Percentiles rank a stretch among this genome's conserved stretches.
Evolutionary conservation across 2,113 vertebrate genomes (phyloP).

Genomic region (Cettia cetti): DNA sequence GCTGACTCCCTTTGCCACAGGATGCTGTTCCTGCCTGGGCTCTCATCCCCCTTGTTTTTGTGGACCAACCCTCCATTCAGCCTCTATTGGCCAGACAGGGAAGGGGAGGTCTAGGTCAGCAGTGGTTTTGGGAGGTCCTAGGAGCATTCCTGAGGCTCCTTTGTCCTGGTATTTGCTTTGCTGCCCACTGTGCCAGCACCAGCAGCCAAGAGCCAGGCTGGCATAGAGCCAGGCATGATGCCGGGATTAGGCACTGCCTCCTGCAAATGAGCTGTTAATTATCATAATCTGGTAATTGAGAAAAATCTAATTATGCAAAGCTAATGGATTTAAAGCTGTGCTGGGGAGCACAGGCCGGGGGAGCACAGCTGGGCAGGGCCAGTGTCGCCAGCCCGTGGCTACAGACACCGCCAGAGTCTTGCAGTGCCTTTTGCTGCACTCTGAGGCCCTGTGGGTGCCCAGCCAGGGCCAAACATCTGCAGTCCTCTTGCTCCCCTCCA

Average conservation of each 20-base stretch:
- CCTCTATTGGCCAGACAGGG: too few relatives aligned
- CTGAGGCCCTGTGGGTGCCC: accelerated
- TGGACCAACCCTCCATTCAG: accelerated
- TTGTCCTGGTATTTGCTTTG: neutral
- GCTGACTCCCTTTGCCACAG: neutral
- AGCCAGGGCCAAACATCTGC: accelerated
- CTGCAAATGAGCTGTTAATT: constrained; percentile 83
- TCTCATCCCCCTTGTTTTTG: neutral
- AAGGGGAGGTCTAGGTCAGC: neutral
- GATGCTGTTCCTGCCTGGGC: neutral
- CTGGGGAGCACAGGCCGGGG: constrained; percentile 47
- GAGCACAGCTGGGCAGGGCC: constrained; percentile 12
- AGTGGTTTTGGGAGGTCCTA: neutral
- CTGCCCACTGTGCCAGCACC: neutral
- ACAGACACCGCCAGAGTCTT: accelerated
- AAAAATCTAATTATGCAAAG: constrained; percentile 84
- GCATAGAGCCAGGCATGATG: neutral
- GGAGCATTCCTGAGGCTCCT: neutral
- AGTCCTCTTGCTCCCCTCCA: neutral
- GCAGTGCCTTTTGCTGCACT: neutral
- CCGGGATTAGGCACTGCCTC: constrained; percentile 67
- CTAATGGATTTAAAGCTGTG: constrained; percentile 76
- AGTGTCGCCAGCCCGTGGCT: accelerated
- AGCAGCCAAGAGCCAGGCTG: neutral
- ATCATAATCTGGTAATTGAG: constrained; percentile 87